phyloP scores from a whole-genome alignment of 1,140 invertebrate species.

The Dinothrombium tinctorium region DNA sequence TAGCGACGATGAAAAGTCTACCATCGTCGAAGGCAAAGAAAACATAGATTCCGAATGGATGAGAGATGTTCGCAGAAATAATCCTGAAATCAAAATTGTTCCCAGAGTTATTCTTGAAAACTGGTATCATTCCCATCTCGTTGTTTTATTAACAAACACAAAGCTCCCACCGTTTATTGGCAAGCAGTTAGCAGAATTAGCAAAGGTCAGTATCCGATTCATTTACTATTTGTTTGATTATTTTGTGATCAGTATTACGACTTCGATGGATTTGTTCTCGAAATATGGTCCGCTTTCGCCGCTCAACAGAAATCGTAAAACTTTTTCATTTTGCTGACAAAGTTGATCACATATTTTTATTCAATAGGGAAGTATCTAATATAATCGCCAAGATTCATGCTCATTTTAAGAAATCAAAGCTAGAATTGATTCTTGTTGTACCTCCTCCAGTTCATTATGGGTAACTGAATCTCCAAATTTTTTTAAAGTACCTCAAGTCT shows the following conservation, averaged over 20 bases:
- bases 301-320: conserved; percentile 33
- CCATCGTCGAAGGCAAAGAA: conserved; percentile 27
- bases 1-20: conserved; percentile 23
- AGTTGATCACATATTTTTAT: conserved; percentile 7
- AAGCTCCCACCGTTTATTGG: conserved; percentile 7
- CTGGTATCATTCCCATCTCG: conserved; percentile 29
- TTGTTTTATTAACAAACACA: conserved; percentile 8
- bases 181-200: conserved; percentile 12
- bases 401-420: conserved; percentile 26
- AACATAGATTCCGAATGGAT: conserved; percentile 59
- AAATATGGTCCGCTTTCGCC: conserved; percentile 51
- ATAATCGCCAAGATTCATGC: conserved; percentile 25
- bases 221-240: too few relatives aligned
- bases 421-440: conserved; percentile 52
- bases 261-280: conserved; percentile 65
- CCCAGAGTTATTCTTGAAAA: conserved; percentile 64
- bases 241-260: conserved; percentile 25
- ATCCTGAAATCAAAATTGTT: conserved; percentile 24
- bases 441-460: conserved; percentile 42
- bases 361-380: conserved; percentile 22
- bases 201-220: conserved; percentile 14
- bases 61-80: conserved; percentile 31
- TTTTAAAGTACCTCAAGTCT: neutral
- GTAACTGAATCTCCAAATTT: conserved; percentile 20
- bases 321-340: conserved; percentile 10